Evolutionary conservation across 1,140 invertebrate species (phyloP).

Genomic region (Melanaphis sacchari): DNA sequence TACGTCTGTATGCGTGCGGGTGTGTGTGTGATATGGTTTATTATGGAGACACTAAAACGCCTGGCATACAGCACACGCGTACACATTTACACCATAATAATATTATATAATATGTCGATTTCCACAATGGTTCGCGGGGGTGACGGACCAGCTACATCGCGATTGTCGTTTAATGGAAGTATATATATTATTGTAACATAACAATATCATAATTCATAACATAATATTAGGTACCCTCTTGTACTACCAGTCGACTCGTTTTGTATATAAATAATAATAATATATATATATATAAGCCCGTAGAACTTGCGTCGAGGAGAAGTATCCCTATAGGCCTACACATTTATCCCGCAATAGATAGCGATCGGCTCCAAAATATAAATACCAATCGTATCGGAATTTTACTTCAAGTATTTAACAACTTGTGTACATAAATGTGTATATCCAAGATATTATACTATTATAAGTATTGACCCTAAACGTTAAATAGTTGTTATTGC

Average conservation of each 20-base stretch:
- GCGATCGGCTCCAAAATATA: not conserved
- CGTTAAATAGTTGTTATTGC: not conserved
- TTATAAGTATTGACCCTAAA: not conserved
- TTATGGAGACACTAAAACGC: not conserved
- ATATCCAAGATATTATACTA: not conserved
- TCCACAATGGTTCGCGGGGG: not conserved
- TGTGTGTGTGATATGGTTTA: not conserved
- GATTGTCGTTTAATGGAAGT: constrained; percentile 25
- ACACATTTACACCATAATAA: not conserved
- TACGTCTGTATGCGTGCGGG: not conserved
- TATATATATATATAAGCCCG: not conserved
- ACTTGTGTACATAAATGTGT: not conserved
- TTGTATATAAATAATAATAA: not conserved
- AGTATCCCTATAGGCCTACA: not conserved
- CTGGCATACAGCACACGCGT: not conserved
- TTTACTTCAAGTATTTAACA: not conserved
- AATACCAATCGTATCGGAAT: not conserved
- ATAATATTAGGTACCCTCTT: not conserved
- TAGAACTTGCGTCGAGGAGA: not conserved
- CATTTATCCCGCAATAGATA: not conserved
- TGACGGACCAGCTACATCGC: too few relatives aligned
- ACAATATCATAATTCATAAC: not conserved
- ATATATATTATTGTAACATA: not conserved
- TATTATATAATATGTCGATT: not conserved
- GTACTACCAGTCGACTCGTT: not conserved